phyloP scores from a whole-genome alignment of 64 coral and sea anemone genomes.

The Acropora tenuis region DNA sequence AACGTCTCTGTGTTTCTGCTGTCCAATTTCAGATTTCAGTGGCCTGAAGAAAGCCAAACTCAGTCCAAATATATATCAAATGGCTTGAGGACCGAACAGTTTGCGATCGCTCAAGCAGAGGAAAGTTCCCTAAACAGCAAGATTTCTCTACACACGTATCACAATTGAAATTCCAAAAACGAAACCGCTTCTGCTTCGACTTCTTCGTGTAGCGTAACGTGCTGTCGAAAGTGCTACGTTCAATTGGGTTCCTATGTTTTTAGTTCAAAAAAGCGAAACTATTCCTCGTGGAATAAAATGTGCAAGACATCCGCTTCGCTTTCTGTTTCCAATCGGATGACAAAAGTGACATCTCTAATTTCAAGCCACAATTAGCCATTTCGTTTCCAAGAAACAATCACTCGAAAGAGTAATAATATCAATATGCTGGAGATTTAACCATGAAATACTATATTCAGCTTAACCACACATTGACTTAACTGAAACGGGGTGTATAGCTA shows the following conservation, averaged over 20 bases:
- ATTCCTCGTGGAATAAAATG: too few species aligned
- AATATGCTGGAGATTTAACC: background rate
- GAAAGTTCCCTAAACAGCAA: background rate
- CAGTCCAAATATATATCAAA: background rate
- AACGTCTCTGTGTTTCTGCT: background rate
- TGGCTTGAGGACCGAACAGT: background rate
- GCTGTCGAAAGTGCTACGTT: background rate
- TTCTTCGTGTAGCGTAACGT: background rate
- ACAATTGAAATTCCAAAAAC: background rate
- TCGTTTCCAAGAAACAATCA: background rate
- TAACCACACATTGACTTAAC: background rate
- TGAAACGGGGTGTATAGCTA: background rate
- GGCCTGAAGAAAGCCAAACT: background rate
- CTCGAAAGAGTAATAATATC: background rate
- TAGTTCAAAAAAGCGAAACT: background rate
- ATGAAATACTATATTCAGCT: background rate
- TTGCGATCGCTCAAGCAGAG: background rate
- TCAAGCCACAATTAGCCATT: background rate
- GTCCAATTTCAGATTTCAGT: constrained; percentile 17
- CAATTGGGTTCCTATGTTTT: background rate
- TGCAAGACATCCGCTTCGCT: background rate
- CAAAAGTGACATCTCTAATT: background rate
- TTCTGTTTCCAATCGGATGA: constrained; percentile 20
- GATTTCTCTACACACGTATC: background rate
- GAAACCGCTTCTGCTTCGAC: too few species aligned